A percentile compares a stretch with the other conserved stretches of the same genome.
These are phyloP conservation scores for Drosophila trapezifrons DNA, from an alignment of 1,140 invertebrate species.

Conservation along the genomic window DNA sequence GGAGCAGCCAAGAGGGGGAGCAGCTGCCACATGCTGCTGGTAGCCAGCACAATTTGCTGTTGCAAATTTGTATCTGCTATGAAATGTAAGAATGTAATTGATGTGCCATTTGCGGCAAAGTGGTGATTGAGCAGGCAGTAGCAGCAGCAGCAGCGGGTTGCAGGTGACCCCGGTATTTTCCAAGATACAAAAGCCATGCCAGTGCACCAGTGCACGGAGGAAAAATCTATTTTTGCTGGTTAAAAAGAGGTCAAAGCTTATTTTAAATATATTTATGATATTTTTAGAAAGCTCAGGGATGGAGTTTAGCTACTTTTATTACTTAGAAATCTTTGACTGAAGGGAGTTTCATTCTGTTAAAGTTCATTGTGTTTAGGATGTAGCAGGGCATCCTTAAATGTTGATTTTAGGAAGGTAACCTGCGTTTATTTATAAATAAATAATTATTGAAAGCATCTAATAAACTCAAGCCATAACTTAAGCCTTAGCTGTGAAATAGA, in stretches of 20 bases:
- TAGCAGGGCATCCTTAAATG: too few species aligned
- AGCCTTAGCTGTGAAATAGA: too few species aligned
- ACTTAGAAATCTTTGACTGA: too few species aligned
- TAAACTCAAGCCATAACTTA: too few species aligned
- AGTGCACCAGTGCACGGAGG: background rate
- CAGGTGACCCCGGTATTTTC: constrained; percentile 25
- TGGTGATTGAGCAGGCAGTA: constrained; percentile 29
- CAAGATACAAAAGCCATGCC: constrained; percentile 17
- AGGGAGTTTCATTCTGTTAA: too few species aligned
- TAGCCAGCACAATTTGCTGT: constrained; percentile 36
- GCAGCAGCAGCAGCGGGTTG: constrained; percentile 8
- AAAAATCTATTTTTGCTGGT: constrained; percentile 4
- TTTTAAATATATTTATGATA: background rate
- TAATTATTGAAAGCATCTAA: too few species aligned
- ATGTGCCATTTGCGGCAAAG: constrained; percentile 71
- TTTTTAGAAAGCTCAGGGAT: background rate
- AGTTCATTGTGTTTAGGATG: too few species aligned
- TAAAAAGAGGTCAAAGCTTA: background rate
- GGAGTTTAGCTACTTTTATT: too few species aligned
- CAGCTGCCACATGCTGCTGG: constrained; percentile 47
- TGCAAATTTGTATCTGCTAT: constrained; percentile 73
- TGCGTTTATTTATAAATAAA: too few species aligned
- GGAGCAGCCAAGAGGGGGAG: constrained; percentile 4
- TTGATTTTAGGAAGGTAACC: too few species aligned
- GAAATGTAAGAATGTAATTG: constrained; percentile 74